Base-by-base conservation (phyloP, 2,888 invertebrate genomes). In the Drosophila phalerata region DNA sequence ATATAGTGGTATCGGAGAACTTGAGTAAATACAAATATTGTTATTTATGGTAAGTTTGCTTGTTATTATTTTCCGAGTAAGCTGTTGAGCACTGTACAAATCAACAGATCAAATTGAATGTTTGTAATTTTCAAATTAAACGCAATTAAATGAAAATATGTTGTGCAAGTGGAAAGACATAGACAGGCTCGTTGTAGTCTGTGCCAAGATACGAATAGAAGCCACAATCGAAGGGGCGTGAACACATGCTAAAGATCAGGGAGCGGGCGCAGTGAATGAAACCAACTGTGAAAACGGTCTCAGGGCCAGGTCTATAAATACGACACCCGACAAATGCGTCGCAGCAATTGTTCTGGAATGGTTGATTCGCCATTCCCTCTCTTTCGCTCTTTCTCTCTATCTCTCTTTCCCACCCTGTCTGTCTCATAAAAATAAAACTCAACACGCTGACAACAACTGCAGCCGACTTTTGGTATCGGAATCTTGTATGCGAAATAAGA, bases 101-200 rank as follows among this genome's bases (percentile, higher is more conserved):
- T 65, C 63, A 61, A 51, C 71, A 40, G 52, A 32, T 63, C 40
- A 48, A 48, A 71, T 71, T 67, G 57, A 53, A 42, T 66, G 76
- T 49, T 49, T 73, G 61, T 66, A 55, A 52, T 65, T 65, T 66
- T 63, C 60, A 49, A 73, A 76, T 76, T 76, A 69, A 76, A 76
- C 30, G 81, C 81, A 81, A 83, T 81, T 79, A 79, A 81, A 74
- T 55, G 66, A 69, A 74, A 77, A 81, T 69, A 69, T 81, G 67
- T 56, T 67, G 71, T 51, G 60, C 69, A 76, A 82, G 67, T 65
- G 40, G 76, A 32, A 13, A 15, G 56, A 51, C 17, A 28, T 15
- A 38, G 28, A 28, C 53, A 67, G 67, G 51, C 49, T 58, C 75
- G 52, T 64, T 48, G 55, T 38, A 25, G 49, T 49, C 40, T 53